Conservation (phyloP, 2,797 vertebrate genomes). For the Coregonus sp. region DNA sequence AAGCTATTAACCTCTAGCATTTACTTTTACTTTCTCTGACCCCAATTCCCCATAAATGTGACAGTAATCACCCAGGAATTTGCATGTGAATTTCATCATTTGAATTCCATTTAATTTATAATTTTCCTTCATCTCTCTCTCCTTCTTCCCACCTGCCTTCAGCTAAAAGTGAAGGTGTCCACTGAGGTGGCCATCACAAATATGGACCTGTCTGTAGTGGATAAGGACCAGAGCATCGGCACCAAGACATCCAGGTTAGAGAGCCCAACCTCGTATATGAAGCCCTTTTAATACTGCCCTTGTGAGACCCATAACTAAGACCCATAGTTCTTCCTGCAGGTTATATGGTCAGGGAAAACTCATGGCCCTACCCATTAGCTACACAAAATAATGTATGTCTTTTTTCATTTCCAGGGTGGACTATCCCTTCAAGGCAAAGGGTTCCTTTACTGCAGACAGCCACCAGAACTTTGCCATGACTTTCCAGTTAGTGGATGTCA, state of each 20-base stretch:
- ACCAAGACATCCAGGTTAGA: constrained; percentile 92
- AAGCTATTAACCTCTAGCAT: not conserved
- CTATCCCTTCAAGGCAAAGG: constrained; percentile 91
- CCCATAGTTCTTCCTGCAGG: too few relatives aligned
- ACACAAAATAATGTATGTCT: not conserved
- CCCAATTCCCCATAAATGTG: not conserved
- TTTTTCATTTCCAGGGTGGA: constrained; percentile 78
- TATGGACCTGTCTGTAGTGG: constrained; percentile 95
- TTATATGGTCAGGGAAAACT: too few relatives aligned
- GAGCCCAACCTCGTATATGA: not conserved
- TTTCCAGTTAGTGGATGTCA: constrained; percentile 92
- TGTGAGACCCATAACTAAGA: too few relatives aligned
- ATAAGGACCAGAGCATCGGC: constrained; percentile 98
- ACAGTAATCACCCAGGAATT: not conserved
- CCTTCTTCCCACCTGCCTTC: too few relatives aligned
- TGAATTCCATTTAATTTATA: not conserved
- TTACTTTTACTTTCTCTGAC: not conserved
- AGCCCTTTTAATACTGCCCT: not conserved
- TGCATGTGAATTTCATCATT: not conserved
- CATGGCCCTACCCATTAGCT: too few relatives aligned
- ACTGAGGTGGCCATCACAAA: constrained; percentile 93
- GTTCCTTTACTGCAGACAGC: constrained; percentile 89
- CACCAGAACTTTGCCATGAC: constrained; percentile 97
- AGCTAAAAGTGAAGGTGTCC: constrained; percentile 98
- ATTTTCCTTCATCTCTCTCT: not conserved